Base-by-base conservation (phyloP, 2,113 vertebrate species). In the Paradisaea rubra region DNA sequence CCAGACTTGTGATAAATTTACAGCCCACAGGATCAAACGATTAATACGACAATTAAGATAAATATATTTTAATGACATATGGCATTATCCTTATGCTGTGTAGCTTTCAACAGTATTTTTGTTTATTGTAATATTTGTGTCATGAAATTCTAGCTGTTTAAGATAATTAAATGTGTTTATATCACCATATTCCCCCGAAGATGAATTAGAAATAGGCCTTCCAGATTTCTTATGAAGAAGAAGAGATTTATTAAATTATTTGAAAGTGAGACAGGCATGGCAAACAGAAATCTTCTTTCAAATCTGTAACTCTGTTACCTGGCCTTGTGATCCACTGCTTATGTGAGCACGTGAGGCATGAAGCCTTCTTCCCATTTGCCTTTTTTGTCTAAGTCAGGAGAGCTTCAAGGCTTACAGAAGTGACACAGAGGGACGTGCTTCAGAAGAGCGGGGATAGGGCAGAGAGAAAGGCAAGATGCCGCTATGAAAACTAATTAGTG, bases 1-100 rank as follows among this genome's bases (percentile, higher is more conserved):
- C 81, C 41, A 91, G 64, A 86, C 35, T 89, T 17, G 2, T 83
- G 74, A 31, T 42, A 89, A 66, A 44, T 70, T 81, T 94, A 60
- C 42, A 93, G 50, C 68, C 68, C 86, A 83, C 64, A 81, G 54
- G 45, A 91, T 85, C 63, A 79, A 64, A 17, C 10, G 2, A 93
- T 93, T 80, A 74, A 69, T 76, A 79, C 4, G 56, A 80, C 68
- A 93, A 66, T 69, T 91, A 80, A 82, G 45, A 64, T 60, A 89
- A 87, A 91, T 80, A 21, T 50, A 65, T 93, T 96, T 90, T 81
- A 90, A 88, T 88, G 81, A 41, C 57, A 85, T 93, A 78, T 61
- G 72, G 73, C 20, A 42, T 60, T 83, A 71, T 50, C 54, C 44
- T 86, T 83, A 64, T 42, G 56, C 89, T 78, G 7, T 41, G 28